Base-by-base conservation (phyloP, 2,888 invertebrate species). In the Drosophila pegasa region DNA sequence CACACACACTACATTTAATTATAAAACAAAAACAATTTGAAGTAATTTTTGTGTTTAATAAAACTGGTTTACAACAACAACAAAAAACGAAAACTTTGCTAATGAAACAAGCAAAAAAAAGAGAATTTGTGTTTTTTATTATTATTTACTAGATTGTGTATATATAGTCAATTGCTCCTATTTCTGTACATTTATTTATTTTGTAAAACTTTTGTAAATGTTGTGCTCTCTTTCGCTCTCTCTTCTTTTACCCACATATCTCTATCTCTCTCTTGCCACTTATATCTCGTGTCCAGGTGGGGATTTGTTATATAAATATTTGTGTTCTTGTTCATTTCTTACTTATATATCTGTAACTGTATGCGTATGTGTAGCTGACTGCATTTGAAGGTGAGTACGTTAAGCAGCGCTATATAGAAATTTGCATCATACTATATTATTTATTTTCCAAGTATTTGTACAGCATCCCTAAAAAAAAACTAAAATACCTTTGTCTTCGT, bases 41-140 rank as follows among this genome's bases (percentile, higher is more conserved):
- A 87, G 87, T 84, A 83, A 87, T 73, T 76, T 82, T 84, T 87
- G 84, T 83, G 79, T 87, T 83, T 84, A 83, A 87, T 83, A 83
- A 83, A 83, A 77, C 75, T 78, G 75, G 58, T 78, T 75, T 71
- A 71, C 60, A 61, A 70, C 58, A 72, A 74, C 60, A 65, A 35
- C 35, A 48, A 20, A 20, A 29, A 73, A 62, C 56, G 59, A 74
- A 62, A 70, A 73, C 47, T 71, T 77, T 85, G 83, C 74, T 54
- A 70, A 75, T 62, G 71, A 78, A 71, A 67, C 62, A 40, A 79
- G 73, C 77, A 76, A 75, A 74, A 74, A 63, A 25, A 62, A 16
- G n/a, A 25, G 8, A 45, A 57, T 68, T 71, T 79, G 84, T 87
- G 86, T 69, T 70, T 81, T 68, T 66, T 35, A 64, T 63, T 69